Base-by-base conservation (phyloP, 2,797 vertebrate species). In the Lycodopsis pacificus region DNA sequence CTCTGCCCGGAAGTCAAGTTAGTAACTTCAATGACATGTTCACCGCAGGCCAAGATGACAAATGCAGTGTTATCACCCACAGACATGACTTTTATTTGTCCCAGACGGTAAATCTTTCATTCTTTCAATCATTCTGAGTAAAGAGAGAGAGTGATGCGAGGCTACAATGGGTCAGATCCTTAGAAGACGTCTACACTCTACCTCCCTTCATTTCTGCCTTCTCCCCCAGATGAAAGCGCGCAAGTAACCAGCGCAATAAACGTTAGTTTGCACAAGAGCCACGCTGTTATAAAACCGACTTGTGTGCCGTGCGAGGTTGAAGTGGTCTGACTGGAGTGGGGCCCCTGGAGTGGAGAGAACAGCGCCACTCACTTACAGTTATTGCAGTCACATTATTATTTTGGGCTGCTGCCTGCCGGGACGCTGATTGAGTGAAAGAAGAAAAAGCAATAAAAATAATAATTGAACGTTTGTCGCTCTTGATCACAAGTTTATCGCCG, bases 261-360 rank as follows among this genome's bases (percentile, higher is more conserved):
- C 36, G 78, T 59, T 7, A n/a, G 68, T 86, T 85, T 85, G 76
- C 66, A 83, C 79, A 77, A 82, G 75, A 84, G 70, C 79, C 57
- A 1, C 5, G 0, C 36, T 57, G 65, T 88, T 86, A 88, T 75
- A 89, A 87, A 87, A 83, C 74, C 53, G 86, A 86, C 86, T 89
- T 68, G n/a, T 68, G n/a, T 83, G 69, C 82, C 73, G 81, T 40
- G 88, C 71, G 73, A 82, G 73, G 78, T 53, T 89, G 80, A 80
- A 77, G 86, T 79, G 80, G 73, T 81, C 56, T 36, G 65, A 65
- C 76, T 80, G 79, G 46, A 73, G 79, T 74, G 81, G 82, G 81
- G 82, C 73, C 74, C 71, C 68, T 78, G 75, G 85, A 87, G 87
- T 80, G 77, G 74, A 84, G 79, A 84, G 82, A 82, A 65, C 79